Base-by-base conservation (phyloP, 2,113 vertebrate genomes). In the Agelaius phoeniceus region DNA sequence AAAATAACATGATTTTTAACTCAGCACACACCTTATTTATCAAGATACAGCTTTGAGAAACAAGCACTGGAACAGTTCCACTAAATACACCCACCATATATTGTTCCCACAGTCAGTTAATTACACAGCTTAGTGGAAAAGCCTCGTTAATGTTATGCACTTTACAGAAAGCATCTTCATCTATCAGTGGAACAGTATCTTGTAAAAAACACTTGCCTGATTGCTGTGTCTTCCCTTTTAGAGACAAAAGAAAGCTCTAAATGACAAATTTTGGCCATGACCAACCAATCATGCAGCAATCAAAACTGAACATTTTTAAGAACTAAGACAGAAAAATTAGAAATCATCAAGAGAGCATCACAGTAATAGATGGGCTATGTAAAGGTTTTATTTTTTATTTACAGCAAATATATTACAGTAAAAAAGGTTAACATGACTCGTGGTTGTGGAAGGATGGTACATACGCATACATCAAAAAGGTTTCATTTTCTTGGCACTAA, bases 401-500 rank as follows among this genome's bases (percentile, higher is more conserved):
- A 97, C 96, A 97, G 89, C 95, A 94, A 95, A 96, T 93, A 95
- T 90, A 91, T 94, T 93, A 96, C 89, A 96, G 71, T 96, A 89
- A 81, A 94, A 95, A 92, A 95, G 68, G 84, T 79, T 93, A 91
- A 62, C 73, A 52, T 37, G 76, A 81, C 58, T 96, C 7, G 2
- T 37, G 66, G 75, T 37, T 79, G 73, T 72, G 59, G 76, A 82
- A 66, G 84, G 93, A 87, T 51, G 43, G 75, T 77, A 88, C 44
- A 7, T 61, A 51, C 28, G 83, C 85, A 87, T 84, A 89, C 83
- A 95, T 84, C 86, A 72, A 90, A 90, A 39, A 55, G 26, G 41
- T 94, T 87, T 87, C 5, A 93, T 46, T 73, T 95, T 37, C 81
- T 90, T 86, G 92, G 84, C 90, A 93, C 48, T 79, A 69, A 62